A percentile compares a stretch with the other conserved stretches of the same genome.
These are phyloP conservation scores for Gymnogyps californianus DNA, from an alignment of 2,113 vertebrate genomes.

Conservation along the genomic window DNA sequence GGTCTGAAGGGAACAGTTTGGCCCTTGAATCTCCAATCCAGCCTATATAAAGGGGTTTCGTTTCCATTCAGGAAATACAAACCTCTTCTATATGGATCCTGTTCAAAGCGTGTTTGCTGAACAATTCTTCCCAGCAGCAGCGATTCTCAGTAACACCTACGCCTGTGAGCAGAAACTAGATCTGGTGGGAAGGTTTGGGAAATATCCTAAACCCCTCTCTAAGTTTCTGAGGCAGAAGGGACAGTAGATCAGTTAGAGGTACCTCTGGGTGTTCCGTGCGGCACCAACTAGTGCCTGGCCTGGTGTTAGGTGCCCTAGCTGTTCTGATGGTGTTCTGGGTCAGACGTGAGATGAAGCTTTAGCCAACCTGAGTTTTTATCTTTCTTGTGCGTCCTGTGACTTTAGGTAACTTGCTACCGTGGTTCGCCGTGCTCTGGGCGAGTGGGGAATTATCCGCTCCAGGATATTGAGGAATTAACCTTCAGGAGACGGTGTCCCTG, in stretches of 20 bases:
- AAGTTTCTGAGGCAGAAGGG: background rate
- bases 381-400: background rate
- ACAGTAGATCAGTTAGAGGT: background rate
- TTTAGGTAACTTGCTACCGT: accelerated
- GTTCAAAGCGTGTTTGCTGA: background rate
- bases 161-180: background rate
- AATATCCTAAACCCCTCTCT: background rate
- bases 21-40: background rate
- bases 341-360: background rate
- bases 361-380: background rate
- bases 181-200: background rate
- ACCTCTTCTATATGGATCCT: conserved; percentile 2
- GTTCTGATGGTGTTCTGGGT: accelerated
- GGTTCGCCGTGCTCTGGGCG: accelerated
- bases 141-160: background rate
- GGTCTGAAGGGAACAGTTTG: conserved; percentile 30
- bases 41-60: background rate
- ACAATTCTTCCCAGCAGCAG: background rate
- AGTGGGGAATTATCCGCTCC: background rate
- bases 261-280: background rate
- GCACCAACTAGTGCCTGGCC: background rate
- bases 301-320: accelerated
- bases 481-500: background rate
- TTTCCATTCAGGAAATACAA: conserved; percentile 36
- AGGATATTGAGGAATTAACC: background rate